Evolutionary conservation across 2,888 invertebrate species (phyloP).

Genomic region (Lissonota sp.): DNA sequence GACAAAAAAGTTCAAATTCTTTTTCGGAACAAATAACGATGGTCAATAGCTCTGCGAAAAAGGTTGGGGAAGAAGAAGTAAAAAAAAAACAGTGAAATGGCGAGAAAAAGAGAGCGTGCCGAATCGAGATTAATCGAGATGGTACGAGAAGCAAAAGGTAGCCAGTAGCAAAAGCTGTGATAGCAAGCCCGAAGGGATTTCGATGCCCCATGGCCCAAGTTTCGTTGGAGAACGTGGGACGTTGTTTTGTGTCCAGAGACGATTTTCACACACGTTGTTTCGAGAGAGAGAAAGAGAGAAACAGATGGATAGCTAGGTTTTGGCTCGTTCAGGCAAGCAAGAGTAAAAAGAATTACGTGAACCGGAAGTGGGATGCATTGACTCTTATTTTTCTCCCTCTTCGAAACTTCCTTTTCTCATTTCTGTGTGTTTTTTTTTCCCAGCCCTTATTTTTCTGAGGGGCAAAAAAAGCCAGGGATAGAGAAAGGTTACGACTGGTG

Average conservation of each 20-base stretch:
- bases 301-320: not conserved
- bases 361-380: slow-evolving; percentile 76
- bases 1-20: slow-evolving; percentile 24
- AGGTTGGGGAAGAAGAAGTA: not conserved
- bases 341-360: slow-evolving; percentile 74
- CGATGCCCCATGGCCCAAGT: slow-evolving; percentile 27
- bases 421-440: slow-evolving; percentile 38
- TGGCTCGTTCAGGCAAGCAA: slow-evolving; percentile 61
- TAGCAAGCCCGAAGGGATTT: slow-evolving; percentile 36
- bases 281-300: slow-evolving; percentile 15
- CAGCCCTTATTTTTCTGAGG: slow-evolving; percentile 15
- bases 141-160: slow-evolving; percentile 12
- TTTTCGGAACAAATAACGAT: slow-evolving; percentile 9
- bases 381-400: slow-evolving; percentile 22
- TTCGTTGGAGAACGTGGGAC: slow-evolving; percentile 18
- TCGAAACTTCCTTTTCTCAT: not conserved
- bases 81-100: not conserved
- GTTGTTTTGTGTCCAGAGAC: slow-evolving; percentile 26
- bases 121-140: slow-evolving; percentile 61
- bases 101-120: slow-evolving; percentile 31
- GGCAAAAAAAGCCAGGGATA: slow-evolving; percentile 47
- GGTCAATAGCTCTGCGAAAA: not conserved
- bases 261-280: slow-evolving; percentile 41
- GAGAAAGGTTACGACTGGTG: slow-evolving; percentile 58
- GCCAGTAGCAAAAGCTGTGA: slow-evolving; percentile 24